These are phyloP conservation scores for Falco punctatus DNA, from an alignment of 2,113 vertebrate species.

Conservation along the genomic window DNA sequence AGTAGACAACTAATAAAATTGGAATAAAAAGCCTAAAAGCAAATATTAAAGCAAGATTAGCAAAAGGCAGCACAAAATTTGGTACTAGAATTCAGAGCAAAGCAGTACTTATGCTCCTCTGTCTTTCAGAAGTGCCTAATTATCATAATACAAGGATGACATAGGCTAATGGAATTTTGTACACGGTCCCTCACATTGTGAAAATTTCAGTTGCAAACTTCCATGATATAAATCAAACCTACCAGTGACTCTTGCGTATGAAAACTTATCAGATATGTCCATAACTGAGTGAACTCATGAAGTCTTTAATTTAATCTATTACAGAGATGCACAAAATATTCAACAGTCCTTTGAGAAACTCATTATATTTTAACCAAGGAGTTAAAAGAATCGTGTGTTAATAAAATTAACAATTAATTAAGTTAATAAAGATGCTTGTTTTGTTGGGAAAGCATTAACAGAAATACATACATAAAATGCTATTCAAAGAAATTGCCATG, in stretches of 20 bases:
- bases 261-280: background rate
- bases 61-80: background rate
- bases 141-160: background rate
- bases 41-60: background rate
- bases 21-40: conserved; percentile 7
- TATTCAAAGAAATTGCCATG: background rate
- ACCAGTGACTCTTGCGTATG: background rate
- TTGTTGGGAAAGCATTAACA: background rate
- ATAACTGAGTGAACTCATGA: background rate
- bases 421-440: background rate
- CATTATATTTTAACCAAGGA: background rate
- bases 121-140: background rate
- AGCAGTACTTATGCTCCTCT: background rate
- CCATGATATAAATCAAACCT: background rate
- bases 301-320: background rate
- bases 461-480: background rate
- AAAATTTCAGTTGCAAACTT: background rate
- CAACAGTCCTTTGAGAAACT: background rate
- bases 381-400: background rate
- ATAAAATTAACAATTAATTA: too few species aligned
- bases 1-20: background rate
- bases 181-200: rapidly evolving
- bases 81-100: background rate
- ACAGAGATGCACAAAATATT: background rate
- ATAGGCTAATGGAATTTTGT: background rate